Evolutionary conservation across 2,888 invertebrate species (phyloP), one percentile per base, ranked within the genome.

Genomic region (Agrilus biguttatus): DNA sequence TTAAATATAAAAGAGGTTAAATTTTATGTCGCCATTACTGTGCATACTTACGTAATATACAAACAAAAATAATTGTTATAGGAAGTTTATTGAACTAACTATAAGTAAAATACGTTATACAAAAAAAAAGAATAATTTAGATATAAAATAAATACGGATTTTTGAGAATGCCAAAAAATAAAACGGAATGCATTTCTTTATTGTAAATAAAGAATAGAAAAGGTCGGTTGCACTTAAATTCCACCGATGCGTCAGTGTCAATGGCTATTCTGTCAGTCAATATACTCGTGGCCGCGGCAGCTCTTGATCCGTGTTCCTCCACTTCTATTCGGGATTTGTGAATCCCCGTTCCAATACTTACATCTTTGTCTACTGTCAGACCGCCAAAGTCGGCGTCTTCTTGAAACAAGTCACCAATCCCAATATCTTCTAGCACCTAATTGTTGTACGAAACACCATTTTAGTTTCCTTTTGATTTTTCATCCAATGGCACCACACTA

Each of bases 291-390:
- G 89, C 86, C 0, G 89, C 90, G 0, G 89, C 82, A 0, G 91
- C 91, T 40, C 81, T 82, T 2, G 89, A 83, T 33, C 90, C 85
- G 56, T 87, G 79, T 64, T 91, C 90, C 52, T 84, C 81, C 10
- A 88, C 72, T 54, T 84, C 82, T 45, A 92, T 81, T 66, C 82
- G 84, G 34, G 90, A 87, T 55, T 88, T 83, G 65, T 92, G 91
- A 8, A 73, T 65, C 5, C 74, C 75, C 36, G 70, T 70, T 39
- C 71, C 72, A n/a, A 78, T 63, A 14, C 66, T 62, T n/a, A 71
- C 48, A 37, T 54, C 48, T 44, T 55, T 55, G 47, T 68, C 65
- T 5, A 61, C 66, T 21, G 74, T 66, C 51, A 78, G 70, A 17
- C 69, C 68, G 12, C 69, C 67, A 45, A 78, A 67, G 58, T 78